Percentiles rank a stretch among this genome's conserved stretches.
Conservation (phyloP, 2,888 invertebrate species). For the Muscina levida region DNA sequence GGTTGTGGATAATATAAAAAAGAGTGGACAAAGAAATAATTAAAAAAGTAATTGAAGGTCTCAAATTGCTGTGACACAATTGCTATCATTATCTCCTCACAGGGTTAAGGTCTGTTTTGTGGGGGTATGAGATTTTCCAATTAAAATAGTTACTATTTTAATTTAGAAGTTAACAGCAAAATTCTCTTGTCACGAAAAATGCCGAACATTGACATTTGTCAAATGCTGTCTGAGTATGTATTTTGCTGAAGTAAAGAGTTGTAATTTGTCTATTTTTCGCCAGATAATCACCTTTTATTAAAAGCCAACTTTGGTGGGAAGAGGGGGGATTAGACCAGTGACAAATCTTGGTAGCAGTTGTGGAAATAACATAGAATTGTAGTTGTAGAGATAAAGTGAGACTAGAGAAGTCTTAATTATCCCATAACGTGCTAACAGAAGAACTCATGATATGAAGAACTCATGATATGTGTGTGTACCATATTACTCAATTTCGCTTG, state of each 20-base stretch:
- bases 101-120: no score
- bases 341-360: neutral
- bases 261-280: conserved; percentile 20
- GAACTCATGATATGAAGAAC: no score
- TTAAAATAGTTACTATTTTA: conserved; percentile 27
- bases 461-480: no score
- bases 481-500: no score
- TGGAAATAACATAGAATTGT: neutral
- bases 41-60: neutral
- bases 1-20: conserved; percentile 1
- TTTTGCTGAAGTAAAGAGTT: conserved; percentile 13
- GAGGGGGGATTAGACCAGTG: conserved; percentile 15
- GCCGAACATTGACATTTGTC: conserved; percentile 5
- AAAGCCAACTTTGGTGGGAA: no score
- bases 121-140: conserved; percentile 17
- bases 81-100: no score
- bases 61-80: neutral
- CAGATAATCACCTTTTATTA: conserved; percentile 64
- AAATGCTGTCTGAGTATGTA: conserved; percentile 46
- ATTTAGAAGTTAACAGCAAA: conserved; percentile 19
- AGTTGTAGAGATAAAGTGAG: no score
- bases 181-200: conserved; percentile 25
- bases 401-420: no score
- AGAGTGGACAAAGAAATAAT: neutral
- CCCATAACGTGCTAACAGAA: no score